phyloP scores from a whole-genome alignment of 2,888 invertebrate genomes.

The Callosobruchus maculatus region DNA sequence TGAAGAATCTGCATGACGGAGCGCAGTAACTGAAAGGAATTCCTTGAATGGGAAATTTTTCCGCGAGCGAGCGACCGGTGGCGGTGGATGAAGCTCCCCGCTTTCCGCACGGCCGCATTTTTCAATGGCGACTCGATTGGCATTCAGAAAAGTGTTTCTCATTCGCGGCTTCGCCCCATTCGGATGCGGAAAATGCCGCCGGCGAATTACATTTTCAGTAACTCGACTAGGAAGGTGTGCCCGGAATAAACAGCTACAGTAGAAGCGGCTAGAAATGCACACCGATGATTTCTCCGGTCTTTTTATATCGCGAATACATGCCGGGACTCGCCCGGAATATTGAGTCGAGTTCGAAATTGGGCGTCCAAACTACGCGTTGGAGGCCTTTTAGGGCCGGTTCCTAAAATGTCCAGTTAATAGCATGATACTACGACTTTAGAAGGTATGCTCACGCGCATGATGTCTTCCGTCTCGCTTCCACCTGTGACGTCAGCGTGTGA shows the following conservation, averaged over 20 bases:
- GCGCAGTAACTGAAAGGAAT: too few relatives aligned
- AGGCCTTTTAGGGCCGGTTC: neutral
- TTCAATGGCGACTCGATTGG: constrained; percentile 33
- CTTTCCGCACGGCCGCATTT: constrained; percentile 36
- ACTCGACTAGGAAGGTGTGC: constrained; percentile 40
- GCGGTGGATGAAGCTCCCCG: constrained; percentile 1
- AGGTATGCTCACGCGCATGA: too few relatives aligned
- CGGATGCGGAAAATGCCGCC: constrained; percentile 39
- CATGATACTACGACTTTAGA: too few relatives aligned
- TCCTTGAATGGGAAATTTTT: too few relatives aligned
- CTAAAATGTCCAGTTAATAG: too few relatives aligned
- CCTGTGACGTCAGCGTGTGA: too few relatives aligned
- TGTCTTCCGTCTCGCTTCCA: too few relatives aligned
- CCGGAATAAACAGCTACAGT: constrained; percentile 33
- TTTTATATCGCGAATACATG: constrained; percentile 17
- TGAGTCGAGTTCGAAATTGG: neutral
- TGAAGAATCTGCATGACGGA: too few relatives aligned
- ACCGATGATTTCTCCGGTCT: constrained; percentile 18
- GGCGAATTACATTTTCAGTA: constrained; percentile 43
- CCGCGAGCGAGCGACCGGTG: neutral
- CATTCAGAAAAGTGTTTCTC: constrained; percentile 33
- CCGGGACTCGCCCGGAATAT: neutral
- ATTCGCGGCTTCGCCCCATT: constrained; percentile 33
- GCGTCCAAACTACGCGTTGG: neutral
- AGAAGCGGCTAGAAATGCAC: constrained; percentile 20